Base-by-base conservation (phyloP, 2,113 vertebrate species). In the Procavia capensis region DNA sequence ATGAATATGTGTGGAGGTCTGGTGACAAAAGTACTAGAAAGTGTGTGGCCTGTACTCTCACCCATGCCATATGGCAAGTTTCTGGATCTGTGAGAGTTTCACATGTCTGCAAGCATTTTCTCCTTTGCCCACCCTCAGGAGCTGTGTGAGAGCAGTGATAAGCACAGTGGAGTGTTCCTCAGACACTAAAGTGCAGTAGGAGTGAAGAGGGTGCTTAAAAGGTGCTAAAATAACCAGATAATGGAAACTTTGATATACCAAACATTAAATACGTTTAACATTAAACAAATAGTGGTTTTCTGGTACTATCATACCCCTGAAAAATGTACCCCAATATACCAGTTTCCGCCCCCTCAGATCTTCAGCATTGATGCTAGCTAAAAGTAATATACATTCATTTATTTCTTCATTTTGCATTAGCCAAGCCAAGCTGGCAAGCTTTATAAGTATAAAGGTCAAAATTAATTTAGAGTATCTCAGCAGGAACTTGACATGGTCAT, bases 211-310 rank as follows among this genome's bases (percentile, higher is more conserved):
- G n/a, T 4, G n/a, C 36, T 83, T 79, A 81, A 85, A 91, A 88
- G 43, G 16, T 74, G 31, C 41, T 89, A 84, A 57, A 90, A 83
- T 87, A 87, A 76, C 63, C n/a, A 92, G 93, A 64, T 64, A 79
- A 64, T 19, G 64, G 27, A 72, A 93, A 85, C 3, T 31, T 80
- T 43, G 20, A 64, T 31, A 70, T 39, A 36, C 22, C 17, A 70
- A 70, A 41, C 50, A 50, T 61, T 80, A 50, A 86, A 66, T 22
- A 8, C 57, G 24, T 80, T 41, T 45, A 31, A 27, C 7, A 87
- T 47, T 45, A 22, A 43, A 22, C 8, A 87, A 68, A 87, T 82
- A 84, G 9, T 34, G 8, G 8, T 72, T 91, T 85, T 85, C 72
- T 91, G 74, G 9, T 50, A 61, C 20, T 75, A 72, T 43, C 36